Conservation (phyloP, 2,113 vertebrate species). For the Synchiropus splendidus region DNA sequence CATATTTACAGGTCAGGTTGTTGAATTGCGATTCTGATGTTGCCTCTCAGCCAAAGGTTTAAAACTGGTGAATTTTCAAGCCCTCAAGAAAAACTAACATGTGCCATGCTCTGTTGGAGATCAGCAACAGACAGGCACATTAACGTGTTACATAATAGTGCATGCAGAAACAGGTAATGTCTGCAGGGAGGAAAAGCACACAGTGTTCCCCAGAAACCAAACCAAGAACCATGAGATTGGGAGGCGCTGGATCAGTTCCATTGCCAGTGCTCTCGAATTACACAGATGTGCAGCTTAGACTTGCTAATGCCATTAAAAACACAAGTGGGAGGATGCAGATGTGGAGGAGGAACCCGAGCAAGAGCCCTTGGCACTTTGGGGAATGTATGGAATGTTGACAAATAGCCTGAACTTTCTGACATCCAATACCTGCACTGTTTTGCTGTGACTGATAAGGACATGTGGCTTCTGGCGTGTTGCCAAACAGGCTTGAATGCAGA, state of each 20-base stretch:
- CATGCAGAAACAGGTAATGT: background rate
- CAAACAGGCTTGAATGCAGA: too few relatives aligned
- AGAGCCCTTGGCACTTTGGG: background rate
- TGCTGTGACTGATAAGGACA: background rate
- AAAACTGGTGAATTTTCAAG: too few relatives aligned
- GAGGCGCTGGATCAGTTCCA: conserved; percentile 3
- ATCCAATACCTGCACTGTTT: background rate
- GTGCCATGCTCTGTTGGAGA: too few relatives aligned
- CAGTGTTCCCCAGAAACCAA: conserved; percentile 19
- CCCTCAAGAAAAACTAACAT: too few relatives aligned
- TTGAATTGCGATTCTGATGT: too few relatives aligned
- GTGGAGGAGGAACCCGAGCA: background rate
- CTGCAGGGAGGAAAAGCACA: conserved; percentile 22
- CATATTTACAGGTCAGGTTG: too few relatives aligned
- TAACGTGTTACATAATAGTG: background rate
- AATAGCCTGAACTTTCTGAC: background rate
- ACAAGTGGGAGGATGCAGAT: background rate
- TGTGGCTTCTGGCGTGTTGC: too few relatives aligned
- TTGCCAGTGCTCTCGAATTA: conserved; percentile 1
- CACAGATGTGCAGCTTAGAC: background rate
- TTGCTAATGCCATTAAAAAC: background rate
- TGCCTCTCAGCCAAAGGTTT: too few relatives aligned
- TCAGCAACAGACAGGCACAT: too few relatives aligned
- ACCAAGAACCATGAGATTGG: conserved; percentile 1
- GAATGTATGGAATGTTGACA: background rate